Conservation (phyloP, 2,113 vertebrate species). For the Peromyscus leucopus region DNA sequence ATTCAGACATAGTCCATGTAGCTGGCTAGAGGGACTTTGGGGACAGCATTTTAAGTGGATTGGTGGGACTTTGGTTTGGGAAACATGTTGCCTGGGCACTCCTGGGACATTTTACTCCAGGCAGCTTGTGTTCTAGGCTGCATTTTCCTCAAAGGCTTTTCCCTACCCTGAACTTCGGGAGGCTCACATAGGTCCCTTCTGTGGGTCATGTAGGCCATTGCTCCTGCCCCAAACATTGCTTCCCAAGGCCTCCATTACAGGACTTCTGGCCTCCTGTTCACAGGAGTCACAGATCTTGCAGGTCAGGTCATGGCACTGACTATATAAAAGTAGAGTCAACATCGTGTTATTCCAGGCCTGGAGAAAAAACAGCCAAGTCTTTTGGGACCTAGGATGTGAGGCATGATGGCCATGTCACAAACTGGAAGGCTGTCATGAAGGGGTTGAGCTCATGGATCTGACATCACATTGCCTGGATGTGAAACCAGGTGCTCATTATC, state of each 20-base stretch:
- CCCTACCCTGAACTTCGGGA: neutral
- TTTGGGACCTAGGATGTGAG: neutral
- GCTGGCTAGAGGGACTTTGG: neutral
- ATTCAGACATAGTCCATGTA: neutral
- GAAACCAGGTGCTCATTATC: neutral
- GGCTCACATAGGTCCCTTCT: neutral
- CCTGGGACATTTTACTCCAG: no score
- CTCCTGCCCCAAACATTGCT: neutral
- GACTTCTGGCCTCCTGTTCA: neutral
- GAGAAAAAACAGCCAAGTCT: neutral
- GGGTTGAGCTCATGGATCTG: neutral
- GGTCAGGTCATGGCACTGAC: neutral
- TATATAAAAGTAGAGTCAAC: neutral
- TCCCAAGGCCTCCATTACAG: neutral
- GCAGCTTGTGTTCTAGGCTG: neutral
- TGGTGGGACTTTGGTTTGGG: neutral
- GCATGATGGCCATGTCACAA: neutral
- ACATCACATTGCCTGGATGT: neutral
- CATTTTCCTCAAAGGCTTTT: neutral
- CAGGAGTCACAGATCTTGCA: neutral
- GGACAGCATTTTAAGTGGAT: neutral
- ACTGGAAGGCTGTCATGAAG: neutral
- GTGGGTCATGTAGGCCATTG: neutral
- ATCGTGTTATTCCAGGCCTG: neutral
- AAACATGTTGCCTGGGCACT: neutral